Conservation (phyloP, 2,113 vertebrate species). For the Zingel zingel region DNA sequence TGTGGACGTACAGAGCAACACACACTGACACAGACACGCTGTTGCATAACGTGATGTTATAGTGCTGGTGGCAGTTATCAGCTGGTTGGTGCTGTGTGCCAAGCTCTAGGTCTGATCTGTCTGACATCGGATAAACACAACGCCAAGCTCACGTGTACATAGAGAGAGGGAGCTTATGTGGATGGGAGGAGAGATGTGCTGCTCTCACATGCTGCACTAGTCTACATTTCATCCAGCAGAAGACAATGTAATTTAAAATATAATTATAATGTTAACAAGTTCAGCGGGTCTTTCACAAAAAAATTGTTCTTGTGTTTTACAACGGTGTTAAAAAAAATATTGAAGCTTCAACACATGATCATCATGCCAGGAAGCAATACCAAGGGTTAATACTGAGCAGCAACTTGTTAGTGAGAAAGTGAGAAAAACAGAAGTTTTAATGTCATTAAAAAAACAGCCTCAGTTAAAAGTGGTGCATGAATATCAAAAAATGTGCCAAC, state of each 20-base stretch:
- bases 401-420: constrained; percentile 8
- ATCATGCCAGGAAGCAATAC: not conserved
- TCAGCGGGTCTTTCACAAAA: not conserved
- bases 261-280: not conserved
- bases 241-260: not conserved
- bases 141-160: constrained; percentile 59
- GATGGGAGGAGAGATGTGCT: constrained; percentile 13
- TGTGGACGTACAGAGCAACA: not conserved
- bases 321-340: not conserved
- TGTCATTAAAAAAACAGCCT: constrained; percentile 11
- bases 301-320: not conserved
- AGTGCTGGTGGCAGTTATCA: constrained; percentile 57
- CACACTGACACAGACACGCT: constrained; percentile 5
- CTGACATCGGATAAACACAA: constrained; percentile 68
- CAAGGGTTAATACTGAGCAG: not conserved
- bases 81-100: constrained; percentile 33
- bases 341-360: not conserved
- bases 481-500: constrained; percentile 37
- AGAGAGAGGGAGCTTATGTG: constrained; percentile 41
- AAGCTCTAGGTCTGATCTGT: constrained; percentile 55
- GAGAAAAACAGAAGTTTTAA: constrained; percentile 18
- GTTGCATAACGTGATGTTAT: constrained; percentile 59
- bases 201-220: constrained; percentile 22
- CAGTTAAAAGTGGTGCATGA: constrained; percentile 14
- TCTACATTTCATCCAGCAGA: constrained; percentile 18